Percentiles rank a stretch among this genome's conserved stretches.
These are phyloP conservation scores for Glareola pratincola DNA, from an alignment of 2,113 vertebrate species.

Conservation along the genomic window DNA sequence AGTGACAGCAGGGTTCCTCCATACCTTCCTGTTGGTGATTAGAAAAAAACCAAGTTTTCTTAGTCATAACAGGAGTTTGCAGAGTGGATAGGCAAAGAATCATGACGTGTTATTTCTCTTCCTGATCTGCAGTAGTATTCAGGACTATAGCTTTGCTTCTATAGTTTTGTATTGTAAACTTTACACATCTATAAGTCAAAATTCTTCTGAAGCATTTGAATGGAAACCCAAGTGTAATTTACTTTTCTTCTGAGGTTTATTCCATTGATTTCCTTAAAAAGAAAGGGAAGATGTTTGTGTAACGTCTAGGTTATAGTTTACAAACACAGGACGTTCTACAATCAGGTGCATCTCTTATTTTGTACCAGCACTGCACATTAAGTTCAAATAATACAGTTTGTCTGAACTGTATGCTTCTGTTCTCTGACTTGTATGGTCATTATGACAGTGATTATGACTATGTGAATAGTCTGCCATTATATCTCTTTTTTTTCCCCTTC, in stretches of 20 bases:
- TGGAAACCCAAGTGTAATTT: background rate
- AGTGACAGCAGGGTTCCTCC: background rate
- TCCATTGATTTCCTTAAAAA: background rate
- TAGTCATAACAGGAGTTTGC: background rate
- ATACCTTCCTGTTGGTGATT: background rate
- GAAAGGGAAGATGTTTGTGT: background rate
- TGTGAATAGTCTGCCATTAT: background rate
- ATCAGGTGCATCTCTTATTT: background rate
- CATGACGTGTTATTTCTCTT: background rate
- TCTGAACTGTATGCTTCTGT: background rate
- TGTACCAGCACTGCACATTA: background rate
- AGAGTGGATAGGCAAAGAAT: background rate
- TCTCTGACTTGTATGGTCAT: background rate
- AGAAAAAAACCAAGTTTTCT: rapidly evolving
- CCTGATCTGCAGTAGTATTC: background rate
- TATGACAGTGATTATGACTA: too few relatives aligned
- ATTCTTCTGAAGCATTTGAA: background rate
- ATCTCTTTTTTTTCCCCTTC: background rate
- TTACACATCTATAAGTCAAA: background rate
- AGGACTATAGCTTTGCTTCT: background rate
- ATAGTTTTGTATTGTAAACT: background rate
- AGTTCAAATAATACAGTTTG: background rate
- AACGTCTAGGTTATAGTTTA: background rate
- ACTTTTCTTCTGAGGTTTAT: background rate
- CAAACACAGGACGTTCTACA: background rate